Evolutionary conservation across 2,113 vertebrate genomes (phyloP).

Genomic region (Thermophis baileyi): DNA sequence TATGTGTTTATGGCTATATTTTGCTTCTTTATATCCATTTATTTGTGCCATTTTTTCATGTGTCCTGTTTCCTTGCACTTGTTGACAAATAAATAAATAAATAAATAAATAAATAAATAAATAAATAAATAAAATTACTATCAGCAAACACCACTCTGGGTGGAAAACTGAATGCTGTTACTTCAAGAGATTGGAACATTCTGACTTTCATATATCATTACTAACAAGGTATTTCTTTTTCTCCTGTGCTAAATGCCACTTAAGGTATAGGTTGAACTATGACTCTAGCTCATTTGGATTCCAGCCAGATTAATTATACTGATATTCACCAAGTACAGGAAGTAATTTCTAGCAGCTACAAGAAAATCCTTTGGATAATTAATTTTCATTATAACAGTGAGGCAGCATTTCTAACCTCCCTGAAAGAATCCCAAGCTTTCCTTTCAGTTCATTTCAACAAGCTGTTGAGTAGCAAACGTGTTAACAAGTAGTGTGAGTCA

Average conservation of each 20-base stretch:
- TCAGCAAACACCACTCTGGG: background rate
- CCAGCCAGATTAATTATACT: background rate
- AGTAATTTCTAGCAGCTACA: background rate
- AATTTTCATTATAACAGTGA: background rate
- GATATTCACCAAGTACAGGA: background rate
- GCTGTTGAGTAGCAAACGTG: background rate
- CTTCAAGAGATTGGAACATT: background rate
- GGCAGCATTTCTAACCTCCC: background rate
- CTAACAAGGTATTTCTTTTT: background rate
- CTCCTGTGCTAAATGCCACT: conserved; percentile 31
- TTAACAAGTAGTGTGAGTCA: background rate
- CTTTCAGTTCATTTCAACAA: background rate
- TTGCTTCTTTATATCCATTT: too few species aligned
- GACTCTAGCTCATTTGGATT: background rate
- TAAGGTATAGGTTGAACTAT: background rate
- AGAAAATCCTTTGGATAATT: background rate
- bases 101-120: too few species aligned
- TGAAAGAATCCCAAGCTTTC: background rate
- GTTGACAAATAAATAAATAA: too few species aligned
- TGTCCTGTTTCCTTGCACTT: too few species aligned
- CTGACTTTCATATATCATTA: background rate
- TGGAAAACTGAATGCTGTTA: background rate
- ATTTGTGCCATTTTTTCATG: too few species aligned
- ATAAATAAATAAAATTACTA: too few species aligned
- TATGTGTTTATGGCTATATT: too few species aligned